Conservation (phyloP, 1,140 invertebrate genomes). For the Patella vulgata region DNA sequence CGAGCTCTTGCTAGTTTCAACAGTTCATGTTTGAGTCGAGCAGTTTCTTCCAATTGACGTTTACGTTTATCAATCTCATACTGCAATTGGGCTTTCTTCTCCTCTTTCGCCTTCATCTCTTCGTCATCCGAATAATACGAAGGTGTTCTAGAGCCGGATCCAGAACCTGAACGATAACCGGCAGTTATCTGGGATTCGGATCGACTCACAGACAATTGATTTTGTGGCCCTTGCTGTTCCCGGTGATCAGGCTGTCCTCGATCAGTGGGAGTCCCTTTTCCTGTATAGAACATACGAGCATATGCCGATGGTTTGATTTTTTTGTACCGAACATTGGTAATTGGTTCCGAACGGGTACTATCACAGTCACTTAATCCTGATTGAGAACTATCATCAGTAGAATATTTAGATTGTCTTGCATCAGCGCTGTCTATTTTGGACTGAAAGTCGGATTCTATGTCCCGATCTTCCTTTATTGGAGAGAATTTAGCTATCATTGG, state of each 20-base stretch:
- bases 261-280: slow-evolving; percentile 22
- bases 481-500: slow-evolving; percentile 68
- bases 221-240: slow-evolving; percentile 28
- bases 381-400: slow-evolving; percentile 57
- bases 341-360: slow-evolving; percentile 58
- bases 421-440: slow-evolving; percentile 22
- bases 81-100: slow-evolving; percentile 74
- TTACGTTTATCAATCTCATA: slow-evolving; percentile 74
- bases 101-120: slow-evolving; percentile 64
- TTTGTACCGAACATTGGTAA: slow-evolving; percentile 34
- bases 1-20: slow-evolving; percentile 58
- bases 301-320: slow-evolving; percentile 51
- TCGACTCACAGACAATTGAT: slow-evolving; percentile 33
- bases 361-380: slow-evolving; percentile 61
- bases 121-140: slow-evolving; percentile 49
- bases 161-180: slow-evolving; percentile 6
- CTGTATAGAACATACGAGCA: slow-evolving; percentile 51
- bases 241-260: slow-evolving; percentile 21
- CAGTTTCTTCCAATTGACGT: slow-evolving; percentile 74
- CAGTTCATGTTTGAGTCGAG: slow-evolving; percentile 72
- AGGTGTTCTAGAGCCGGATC: slow-evolving; percentile 23
- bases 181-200: slow-evolving; percentile 37
- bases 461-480: slow-evolving; percentile 71
- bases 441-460: slow-evolving; percentile 67
- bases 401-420: slow-evolving; percentile 31